phyloP scores from a whole-genome alignment of 2,113 vertebrate species.

The Epinephelus lanceolatus region DNA sequence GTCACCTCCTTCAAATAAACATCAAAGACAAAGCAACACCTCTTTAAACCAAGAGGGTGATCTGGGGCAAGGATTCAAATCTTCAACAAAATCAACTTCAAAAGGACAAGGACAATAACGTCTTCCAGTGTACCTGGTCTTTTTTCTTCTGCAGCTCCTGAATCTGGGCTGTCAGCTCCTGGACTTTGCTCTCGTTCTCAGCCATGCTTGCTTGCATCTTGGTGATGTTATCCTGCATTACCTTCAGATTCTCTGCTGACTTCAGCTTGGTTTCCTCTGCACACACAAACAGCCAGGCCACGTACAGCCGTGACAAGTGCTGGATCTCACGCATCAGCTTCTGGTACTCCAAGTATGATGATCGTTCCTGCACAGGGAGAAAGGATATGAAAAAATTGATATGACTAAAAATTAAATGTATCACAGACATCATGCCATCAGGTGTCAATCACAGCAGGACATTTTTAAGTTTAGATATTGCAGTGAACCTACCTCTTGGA shows the following conservation, averaged over 20 bases:
- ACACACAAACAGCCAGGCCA: slow-evolving; percentile 90
- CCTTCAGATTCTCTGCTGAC: slow-evolving; percentile 85
- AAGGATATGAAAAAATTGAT: background rate
- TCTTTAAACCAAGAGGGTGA: too few relatives aligned
- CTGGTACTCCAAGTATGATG: slow-evolving; percentile 94
- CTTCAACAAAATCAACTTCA: background rate
- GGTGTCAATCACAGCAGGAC: background rate
- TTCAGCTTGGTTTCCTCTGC: slow-evolving; percentile 90
- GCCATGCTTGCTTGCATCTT: slow-evolving; percentile 84
- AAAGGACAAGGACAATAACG: background rate
- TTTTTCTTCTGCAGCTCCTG: slow-evolving; percentile 88
- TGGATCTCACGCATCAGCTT: slow-evolving; percentile 91
- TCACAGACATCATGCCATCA: background rate
- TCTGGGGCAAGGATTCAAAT: background rate
- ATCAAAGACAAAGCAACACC: background rate
- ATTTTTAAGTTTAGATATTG: background rate
- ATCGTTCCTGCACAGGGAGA: slow-evolving; percentile 85
- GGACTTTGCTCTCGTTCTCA: slow-evolving; percentile 86
- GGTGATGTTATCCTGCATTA: slow-evolving; percentile 85
- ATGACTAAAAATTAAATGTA: background rate
- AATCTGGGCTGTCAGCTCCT: slow-evolving; percentile 87
- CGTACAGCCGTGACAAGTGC: slow-evolving; percentile 87
- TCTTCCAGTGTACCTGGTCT: slow-evolving; percentile 84
- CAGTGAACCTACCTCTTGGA: slow-evolving; percentile 88
- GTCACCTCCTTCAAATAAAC: slow-evolving; percentile 85